phyloP scores from a whole-genome alignment of 64 coral and sea anemone species.

The Trachythela sp. region DNA sequence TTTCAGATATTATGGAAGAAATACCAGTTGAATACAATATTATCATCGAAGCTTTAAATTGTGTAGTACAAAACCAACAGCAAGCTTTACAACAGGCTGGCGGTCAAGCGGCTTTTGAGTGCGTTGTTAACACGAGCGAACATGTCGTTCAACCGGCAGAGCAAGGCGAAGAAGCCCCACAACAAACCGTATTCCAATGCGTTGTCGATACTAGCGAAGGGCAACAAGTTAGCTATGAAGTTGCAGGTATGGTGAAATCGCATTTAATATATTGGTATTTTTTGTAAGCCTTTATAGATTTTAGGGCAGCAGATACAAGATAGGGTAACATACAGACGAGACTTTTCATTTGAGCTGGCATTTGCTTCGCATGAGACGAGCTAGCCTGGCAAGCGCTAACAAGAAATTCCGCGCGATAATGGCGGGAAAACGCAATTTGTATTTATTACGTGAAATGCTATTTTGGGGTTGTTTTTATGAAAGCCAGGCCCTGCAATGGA shows the following conservation, averaged over 20 bases:
- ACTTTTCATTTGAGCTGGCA: too few relatives aligned
- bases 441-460: too few relatives aligned
- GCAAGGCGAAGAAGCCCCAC: background rate
- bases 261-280: too few relatives aligned
- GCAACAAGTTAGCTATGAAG: background rate
- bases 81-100: background rate
- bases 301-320: too few relatives aligned
- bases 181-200: background rate
- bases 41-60: background rate
- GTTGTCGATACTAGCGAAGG: background rate
- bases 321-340: too few relatives aligned
- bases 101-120: background rate
- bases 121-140: conserved; percentile 1
- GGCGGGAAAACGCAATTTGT: too few relatives aligned
- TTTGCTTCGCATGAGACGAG: too few relatives aligned
- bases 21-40: background rate
- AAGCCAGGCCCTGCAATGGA: too few relatives aligned
- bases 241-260: background rate
- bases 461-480: too few relatives aligned
- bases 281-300: too few relatives aligned
- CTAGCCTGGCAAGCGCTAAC: too few relatives aligned
- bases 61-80: background rate
- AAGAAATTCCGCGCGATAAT: too few relatives aligned
- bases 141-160: background rate
- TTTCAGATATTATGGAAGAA: background rate